Evolutionary conservation across 2,113 vertebrate genomes (phyloP), one percentile per base, ranked within the genome.

Genomic region (Saguinus midas): DNA sequence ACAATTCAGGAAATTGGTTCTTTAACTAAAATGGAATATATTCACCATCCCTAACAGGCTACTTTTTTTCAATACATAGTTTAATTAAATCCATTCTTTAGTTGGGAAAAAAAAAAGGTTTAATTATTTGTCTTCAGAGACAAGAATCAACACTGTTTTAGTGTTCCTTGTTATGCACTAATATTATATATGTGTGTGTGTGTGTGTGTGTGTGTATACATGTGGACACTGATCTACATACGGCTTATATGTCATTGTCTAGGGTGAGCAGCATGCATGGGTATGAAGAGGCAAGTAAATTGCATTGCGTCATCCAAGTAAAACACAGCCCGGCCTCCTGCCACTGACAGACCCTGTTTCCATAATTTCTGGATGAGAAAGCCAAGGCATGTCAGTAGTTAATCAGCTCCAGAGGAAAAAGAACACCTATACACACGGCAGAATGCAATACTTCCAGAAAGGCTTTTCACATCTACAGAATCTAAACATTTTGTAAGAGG

Each of bases 351-450:
- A 96, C 89, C 92, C 96, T 90, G 92, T 45, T 61, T 94, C 98
- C 98, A 92, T 97, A 97, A 98, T 97, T 98, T 98, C 98, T 98
- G 98, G 98, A 98, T 98, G 96, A 98, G 98, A 98, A 98, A 95
- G 81, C 52, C 94, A 84, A 97, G 93, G 94, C 48, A 58, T 86
- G 96, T 97, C 95, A 96, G 96, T 21, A 72, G 68, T 66, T 58
- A 13, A n/a, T 70, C 29, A 20, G 95, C 86, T 94, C 80, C 9
- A 4, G 87, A 89, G 73, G 92, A n/a, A 94, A 95, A n/a, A 25
- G 94, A 14, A 82, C 17, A 4, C 40, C 80, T 90, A 37, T 55
- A 48, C 81, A 87, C 81, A 72, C 80, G 11, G 58, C 2, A 11
- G 87, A 43, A 57, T 10, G 92, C 81, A 66, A 52, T 57, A n/a